phyloP scores from a whole-genome alignment of 2,888 invertebrate species.

The Galeopsomyia nigrocyanea region DNA sequence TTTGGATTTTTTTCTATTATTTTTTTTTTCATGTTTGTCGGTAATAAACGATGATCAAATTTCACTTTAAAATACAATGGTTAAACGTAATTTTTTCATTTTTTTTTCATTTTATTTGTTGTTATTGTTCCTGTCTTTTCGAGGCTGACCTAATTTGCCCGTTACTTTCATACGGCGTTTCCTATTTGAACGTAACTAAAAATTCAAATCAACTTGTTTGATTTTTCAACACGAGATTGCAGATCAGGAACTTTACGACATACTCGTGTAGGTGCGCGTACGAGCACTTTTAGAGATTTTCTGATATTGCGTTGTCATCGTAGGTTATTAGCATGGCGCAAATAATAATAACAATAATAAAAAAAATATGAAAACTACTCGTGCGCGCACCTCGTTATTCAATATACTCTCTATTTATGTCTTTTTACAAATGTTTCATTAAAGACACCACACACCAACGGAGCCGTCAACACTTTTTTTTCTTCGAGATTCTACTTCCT shows the following conservation, averaged over 20 bases:
- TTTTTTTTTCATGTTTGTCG: constrained; percentile 3
- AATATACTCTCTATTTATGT: constrained; percentile 50
- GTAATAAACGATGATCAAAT: constrained; percentile 39
- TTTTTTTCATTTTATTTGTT: constrained; percentile 30
- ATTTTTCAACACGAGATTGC: constrained; percentile 65
- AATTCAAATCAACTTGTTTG: constrained; percentile 58
- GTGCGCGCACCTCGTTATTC: constrained; percentile 32
- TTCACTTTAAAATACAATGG: constrained; percentile 37
- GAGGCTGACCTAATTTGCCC: constrained; percentile 13
- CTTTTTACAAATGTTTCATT: constrained; percentile 46
- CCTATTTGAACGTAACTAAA: constrained; percentile 24
- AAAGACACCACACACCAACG: constrained; percentile 41
- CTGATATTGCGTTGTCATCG: constrained; percentile 9
- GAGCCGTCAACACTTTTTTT: constrained; percentile 35
- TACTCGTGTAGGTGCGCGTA: constrained; percentile 46
- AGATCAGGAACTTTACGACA: constrained; percentile 64
- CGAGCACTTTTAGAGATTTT: constrained; percentile 26
- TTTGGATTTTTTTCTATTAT: constrained; percentile 10
- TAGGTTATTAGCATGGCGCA: neutral
- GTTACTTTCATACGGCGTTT: constrained; percentile 29
- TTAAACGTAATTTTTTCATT: constrained; percentile 44
- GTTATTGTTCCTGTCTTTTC: constrained; percentile 3
- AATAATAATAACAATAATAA: neutral
- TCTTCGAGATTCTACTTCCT: constrained; percentile 40
- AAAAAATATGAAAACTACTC: constrained; percentile 13